Conservation (phyloP, 2,113 vertebrate genomes). For the Zonotrichia leucophrys region DNA sequence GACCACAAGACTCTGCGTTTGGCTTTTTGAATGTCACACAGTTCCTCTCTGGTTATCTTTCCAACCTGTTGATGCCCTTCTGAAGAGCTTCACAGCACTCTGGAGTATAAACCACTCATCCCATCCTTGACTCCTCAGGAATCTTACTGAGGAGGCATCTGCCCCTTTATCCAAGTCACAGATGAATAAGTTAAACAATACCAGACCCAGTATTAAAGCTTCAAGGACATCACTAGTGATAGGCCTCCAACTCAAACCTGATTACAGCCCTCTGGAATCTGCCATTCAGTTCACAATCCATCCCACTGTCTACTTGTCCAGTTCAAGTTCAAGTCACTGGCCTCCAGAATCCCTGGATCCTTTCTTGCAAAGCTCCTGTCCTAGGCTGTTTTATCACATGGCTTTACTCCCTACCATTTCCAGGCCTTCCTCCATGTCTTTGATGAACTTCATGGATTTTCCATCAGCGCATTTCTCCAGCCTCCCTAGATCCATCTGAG, state of each 20-base stretch:
- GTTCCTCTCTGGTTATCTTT: neutral
- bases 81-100: neutral
- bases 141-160: neutral
- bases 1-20: neutral
- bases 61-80: neutral
- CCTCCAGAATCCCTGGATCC: neutral
- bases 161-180: neutral
- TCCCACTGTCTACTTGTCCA: neutral
- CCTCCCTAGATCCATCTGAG: neutral
- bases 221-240: no score
- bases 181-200: neutral
- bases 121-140: neutral
- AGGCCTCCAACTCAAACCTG: neutral
- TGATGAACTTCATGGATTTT: neutral
- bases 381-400: neutral
- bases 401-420: neutral
- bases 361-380: neutral
- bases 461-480: neutral
- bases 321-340: neutral
- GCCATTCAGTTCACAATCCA: neutral
- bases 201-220: fast-evolving
- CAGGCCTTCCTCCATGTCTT: neutral
- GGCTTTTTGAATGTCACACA: neutral
- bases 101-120: neutral
- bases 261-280: neutral